Evolutionary conservation across 2,797 vertebrate species (phyloP), one percentile per base, ranked within the genome.

Genomic region (Coranthus polyacanthus): DNA sequence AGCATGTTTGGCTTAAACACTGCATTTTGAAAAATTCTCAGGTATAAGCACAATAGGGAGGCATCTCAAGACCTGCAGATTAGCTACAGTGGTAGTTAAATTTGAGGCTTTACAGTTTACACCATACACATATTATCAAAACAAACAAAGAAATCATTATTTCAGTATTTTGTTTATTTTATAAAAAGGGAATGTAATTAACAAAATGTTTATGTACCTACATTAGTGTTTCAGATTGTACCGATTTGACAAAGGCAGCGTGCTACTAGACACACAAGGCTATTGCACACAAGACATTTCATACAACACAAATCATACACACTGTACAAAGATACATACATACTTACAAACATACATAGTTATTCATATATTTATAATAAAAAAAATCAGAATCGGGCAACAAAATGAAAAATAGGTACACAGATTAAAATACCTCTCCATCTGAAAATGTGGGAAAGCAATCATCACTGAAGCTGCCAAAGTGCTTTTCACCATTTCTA

Each of bases 221-320:
- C 89, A 92, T 92, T 95, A 95, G 93, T 94, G 93, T 94, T 94
- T 93, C 87, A 87, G 80, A 92, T 91, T 92, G 93, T 94, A 95
- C 93, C 93, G 79, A 83, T 88, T 91, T 84, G 89, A 92, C 89
- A 94, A 85, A 94, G 92, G 91, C 89, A 94, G 92, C 91, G 89
- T 92, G 92, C 93, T 93, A 93, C 88, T 89, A 78, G 82, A 94
- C 91, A 93, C 86, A 92, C 78, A 93, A 92, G 81, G 90, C 93
- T 94, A 95, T 95, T 95, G 93, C 94, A 95, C 94, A 93, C 92
- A 38, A 89, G 86, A 94, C 92, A 92, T 88, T 89, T 87, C 87
- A 91, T 86, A 91, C 83, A 88, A 92, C 83, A 91, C 75, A 83
- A 62, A 81, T 87, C 81, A 86, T 79, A 93, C 88, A 93, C 81